phyloP scores from a whole-genome alignment of 2,888 invertebrate genomes.

The Crematogaster levior region DNA sequence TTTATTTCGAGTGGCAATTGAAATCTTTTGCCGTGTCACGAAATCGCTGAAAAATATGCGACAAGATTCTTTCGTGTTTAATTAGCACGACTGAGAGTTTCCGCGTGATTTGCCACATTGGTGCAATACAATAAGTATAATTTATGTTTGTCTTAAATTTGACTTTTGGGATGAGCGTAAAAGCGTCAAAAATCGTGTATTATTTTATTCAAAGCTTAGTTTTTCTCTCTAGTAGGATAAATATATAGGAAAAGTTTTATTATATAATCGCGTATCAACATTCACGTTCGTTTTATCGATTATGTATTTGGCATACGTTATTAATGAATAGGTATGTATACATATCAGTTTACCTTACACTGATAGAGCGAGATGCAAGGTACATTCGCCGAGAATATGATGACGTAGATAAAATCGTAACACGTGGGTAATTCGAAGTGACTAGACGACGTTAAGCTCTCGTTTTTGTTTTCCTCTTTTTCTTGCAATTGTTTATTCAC shows the following conservation, averaged over 20 bases:
- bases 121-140: neutral
- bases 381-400: neutral
- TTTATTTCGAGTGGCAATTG: constrained; percentile 2
- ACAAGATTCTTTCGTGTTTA: neutral
- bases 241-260: neutral
- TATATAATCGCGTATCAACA: neutral
- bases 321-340: no score
- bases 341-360: constrained; percentile 31
- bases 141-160: neutral
- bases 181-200: neutral
- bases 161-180: neutral
- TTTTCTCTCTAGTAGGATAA: no score
- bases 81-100: neutral
- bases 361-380: neutral
- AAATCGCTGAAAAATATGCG: neutral
- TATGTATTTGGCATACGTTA: constrained; percentile 5
- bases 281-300: neutral
- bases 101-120: neutral
- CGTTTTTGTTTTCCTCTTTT: neutral
- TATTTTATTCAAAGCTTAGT: neutral
- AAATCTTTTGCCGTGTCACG: neutral
- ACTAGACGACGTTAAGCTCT: neutral
- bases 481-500: neutral
- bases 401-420: constrained; percentile 3
- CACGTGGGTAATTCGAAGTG: neutral